These are phyloP conservation scores for Nasonovia ribisnigri DNA, from an alignment of 2,888 invertebrate genomes.

Conservation along the genomic window DNA sequence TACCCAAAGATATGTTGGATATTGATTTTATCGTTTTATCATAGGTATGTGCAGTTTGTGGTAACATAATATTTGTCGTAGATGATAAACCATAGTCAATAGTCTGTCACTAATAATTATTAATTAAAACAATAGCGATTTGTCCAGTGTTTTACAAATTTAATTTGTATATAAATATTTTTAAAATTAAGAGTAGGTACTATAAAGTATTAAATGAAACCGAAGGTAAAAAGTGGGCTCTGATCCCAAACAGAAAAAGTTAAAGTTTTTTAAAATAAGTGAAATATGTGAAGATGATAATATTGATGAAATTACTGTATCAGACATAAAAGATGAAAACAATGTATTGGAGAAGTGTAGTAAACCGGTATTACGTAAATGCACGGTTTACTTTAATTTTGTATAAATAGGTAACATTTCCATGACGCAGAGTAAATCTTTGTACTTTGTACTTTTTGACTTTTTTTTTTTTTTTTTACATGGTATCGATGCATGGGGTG, in stretches of 20 bases:
- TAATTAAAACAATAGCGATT: neutral
- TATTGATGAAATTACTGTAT: neutral
- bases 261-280: neutral
- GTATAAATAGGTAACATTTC: too few relatives aligned
- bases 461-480: too few relatives aligned
- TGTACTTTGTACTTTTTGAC: too few relatives aligned
- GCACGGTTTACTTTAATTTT: too few relatives aligned
- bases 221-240: neutral
- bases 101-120: neutral
- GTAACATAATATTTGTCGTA: neutral
- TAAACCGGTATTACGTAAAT: too few relatives aligned
- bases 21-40: constrained; percentile 32
- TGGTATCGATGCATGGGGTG: too few relatives aligned
- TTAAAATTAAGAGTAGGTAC: neutral
- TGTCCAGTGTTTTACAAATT: constrained; percentile 6
- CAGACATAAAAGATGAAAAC: constrained; percentile 12
- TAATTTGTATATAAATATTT: neutral
- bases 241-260: neutral
- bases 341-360: constrained; percentile 13
- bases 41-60: neutral
- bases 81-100: constrained; percentile 1
- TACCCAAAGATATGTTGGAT: neutral
- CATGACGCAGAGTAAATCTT: too few relatives aligned
- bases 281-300: neutral
- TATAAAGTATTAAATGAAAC: constrained; percentile 13